Conservation (phyloP, 2,113 vertebrate genomes). For the Thryonomys swinderianus region DNA sequence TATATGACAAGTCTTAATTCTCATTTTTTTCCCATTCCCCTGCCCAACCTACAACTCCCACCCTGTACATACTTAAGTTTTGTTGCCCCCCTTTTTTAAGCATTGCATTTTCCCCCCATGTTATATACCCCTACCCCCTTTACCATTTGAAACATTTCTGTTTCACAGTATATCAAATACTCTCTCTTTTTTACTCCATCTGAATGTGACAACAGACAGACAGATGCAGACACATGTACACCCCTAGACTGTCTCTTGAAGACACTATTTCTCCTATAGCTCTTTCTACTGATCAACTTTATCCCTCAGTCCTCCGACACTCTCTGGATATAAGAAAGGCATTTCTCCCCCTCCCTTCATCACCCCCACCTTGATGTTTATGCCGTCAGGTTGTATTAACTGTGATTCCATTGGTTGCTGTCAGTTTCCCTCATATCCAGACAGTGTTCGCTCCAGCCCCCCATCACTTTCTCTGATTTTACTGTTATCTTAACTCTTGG, state of each 20-base stretch:
- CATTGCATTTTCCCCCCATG: too few species aligned
- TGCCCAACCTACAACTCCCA: too few species aligned
- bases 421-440: constrained; percentile 27
- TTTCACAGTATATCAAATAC: too few species aligned
- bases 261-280: not conserved
- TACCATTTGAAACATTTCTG: too few species aligned
- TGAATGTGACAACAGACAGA: not conserved
- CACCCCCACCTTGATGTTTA: not conserved
- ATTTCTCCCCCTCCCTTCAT: not conserved
- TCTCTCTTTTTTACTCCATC: not conserved
- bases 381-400: not conserved
- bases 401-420: not conserved
- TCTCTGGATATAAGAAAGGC: not conserved
- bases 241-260: not conserved
- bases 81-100: too few species aligned
- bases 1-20: too few species aligned
- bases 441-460: not conserved
- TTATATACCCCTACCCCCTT: too few species aligned
- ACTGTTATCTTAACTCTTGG: constrained; percentile 30
- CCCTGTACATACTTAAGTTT: too few species aligned
- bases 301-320: not conserved
- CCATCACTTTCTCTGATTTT: constrained; percentile 25
- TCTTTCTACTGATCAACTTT: not conserved
- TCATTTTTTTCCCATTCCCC: too few species aligned
- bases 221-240: not conserved